phyloP scores from a whole-genome alignment of 1,140 invertebrate species.

The Drosophila ogumai region DNA sequence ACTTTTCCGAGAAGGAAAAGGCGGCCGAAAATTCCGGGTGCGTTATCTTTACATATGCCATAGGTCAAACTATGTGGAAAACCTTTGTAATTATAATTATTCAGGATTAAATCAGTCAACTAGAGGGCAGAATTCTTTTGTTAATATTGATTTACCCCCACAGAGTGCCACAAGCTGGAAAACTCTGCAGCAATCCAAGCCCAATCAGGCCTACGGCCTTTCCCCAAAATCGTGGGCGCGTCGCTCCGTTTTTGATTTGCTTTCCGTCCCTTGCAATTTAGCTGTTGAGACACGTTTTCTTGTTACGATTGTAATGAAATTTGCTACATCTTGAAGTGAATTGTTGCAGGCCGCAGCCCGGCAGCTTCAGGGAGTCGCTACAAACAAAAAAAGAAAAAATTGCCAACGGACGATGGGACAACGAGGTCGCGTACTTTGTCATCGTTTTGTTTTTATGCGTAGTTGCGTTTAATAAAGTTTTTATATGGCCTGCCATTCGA shows the following conservation, averaged over 20 bases:
- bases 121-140: no score
- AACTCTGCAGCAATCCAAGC: background rate
- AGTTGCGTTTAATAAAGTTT: constrained; percentile 83
- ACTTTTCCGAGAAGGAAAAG: background rate
- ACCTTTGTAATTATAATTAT: constrained; percentile 13
- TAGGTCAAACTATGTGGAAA: background rate
- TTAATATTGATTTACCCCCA: background rate
- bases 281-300: constrained; percentile 81
- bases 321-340: constrained; percentile 80
- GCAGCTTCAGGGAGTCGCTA: background rate
- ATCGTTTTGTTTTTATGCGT: constrained; percentile 81
- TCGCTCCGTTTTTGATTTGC: constrained; percentile 48
- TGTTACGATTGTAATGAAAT: constrained; percentile 83
- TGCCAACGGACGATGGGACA: constrained; percentile 46
- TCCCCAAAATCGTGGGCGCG: constrained; percentile 19
- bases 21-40: background rate
- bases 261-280: constrained; percentile 72
- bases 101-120: background rate
- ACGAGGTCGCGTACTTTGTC: constrained; percentile 76
- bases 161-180: background rate
- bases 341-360: constrained; percentile 51
- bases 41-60: constrained; percentile 3
- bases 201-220: constrained; percentile 68
- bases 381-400: constrained; percentile 15
- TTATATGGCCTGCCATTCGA: constrained; percentile 50